Base-by-base conservation (phyloP, 1,140 invertebrate genomes). In the Drosophila sulfurigaster region DNA sequence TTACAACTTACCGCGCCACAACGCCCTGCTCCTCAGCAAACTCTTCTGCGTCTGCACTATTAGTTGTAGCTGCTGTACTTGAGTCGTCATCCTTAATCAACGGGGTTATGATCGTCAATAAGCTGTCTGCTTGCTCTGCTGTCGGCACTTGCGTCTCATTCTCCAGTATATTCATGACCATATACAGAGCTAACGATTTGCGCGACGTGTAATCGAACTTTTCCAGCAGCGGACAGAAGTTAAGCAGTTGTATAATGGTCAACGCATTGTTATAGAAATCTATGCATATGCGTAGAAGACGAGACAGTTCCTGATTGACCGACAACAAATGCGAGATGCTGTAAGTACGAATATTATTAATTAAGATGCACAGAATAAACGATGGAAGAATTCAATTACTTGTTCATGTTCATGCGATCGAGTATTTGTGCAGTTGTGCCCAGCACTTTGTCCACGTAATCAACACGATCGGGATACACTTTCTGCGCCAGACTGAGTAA, bases 1-100 rank as follows among this genome's bases (percentile, higher is more conserved):
- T 8, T 43, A n/a, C 30, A 25, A 32, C 48, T 45, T 67, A 91
- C 90, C 91, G 67, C 3, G 91, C 98, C 63, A 99, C 94, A 3
- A 99, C 93, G 25, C 97, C 96, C 92, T 99, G 99, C 88, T 99
- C 99, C 92, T 99, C 99, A 32, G 97, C 96, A 93, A 99, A 99
- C 93, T 99, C 99, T 93, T 99, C 99, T 1, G 96, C 95, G 93
- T 99, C 98, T 1, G 64, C 70, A 25, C 56, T 82, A 30, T 57
- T 78, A 30, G 8, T 67, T 0, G 45, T 75, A 51, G 59, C 66
- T 49, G 58, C 91, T 97, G 96, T 79, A 43, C 28, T 82, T 25
- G 97, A 96, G 0, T 94, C 94, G 91, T 99, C 98, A 92, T 99
- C 98, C 80, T 96, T 95, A 5, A 99, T 95, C 30, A 99, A 91